Conservation (phyloP, 2,113 vertebrate species). For the Heteronetta atricapilla region DNA sequence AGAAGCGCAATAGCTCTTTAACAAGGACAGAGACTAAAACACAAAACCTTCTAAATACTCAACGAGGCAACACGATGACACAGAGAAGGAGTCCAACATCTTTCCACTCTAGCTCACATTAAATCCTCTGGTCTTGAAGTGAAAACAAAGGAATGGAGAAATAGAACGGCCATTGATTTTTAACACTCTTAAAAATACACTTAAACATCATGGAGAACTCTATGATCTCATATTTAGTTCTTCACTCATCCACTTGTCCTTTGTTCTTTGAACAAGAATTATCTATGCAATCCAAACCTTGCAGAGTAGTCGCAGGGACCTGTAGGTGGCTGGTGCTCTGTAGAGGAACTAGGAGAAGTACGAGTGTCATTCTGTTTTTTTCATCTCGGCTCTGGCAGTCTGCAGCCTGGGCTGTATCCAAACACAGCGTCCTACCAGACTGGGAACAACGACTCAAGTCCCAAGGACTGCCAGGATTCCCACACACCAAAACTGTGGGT, state of each 20-base stretch:
- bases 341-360: background rate
- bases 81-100: background rate
- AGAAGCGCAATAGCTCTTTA: background rate
- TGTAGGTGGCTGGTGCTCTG: background rate
- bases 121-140: background rate
- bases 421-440: slow-evolving; percentile 7
- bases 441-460: background rate
- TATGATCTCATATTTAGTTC: background rate
- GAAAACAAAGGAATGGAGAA: background rate
- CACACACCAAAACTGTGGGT: background rate
- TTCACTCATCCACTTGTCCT: background rate
- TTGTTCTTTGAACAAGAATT: background rate
- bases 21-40: background rate
- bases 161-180: background rate
- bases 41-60: background rate
- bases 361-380: background rate
- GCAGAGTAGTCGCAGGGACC: background rate
- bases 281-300: background rate
- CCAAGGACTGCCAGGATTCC: slow-evolving; percentile 5
- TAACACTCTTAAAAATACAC: background rate
- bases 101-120: background rate
- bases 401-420: background rate
- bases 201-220: background rate
- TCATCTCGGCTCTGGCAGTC: background rate
- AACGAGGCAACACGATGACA: background rate